Evolutionary conservation across 1,140 invertebrate genomes (phyloP).

Genomic region (Campoletis sonorensis): DNA sequence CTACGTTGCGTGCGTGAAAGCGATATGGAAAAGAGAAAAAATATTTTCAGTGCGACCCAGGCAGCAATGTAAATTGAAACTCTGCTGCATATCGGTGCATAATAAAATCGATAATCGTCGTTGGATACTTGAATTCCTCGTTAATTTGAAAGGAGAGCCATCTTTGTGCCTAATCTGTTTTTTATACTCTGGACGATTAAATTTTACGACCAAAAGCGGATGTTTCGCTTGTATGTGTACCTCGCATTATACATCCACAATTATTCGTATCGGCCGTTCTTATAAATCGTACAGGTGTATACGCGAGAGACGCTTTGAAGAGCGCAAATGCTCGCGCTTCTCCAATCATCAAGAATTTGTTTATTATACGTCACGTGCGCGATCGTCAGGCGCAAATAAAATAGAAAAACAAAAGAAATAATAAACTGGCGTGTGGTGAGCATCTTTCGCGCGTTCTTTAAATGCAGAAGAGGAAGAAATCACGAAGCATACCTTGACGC

Average conservation of each 20-base stretch:
- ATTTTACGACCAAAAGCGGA: background rate
- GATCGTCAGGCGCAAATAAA: background rate
- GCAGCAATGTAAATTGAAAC: background rate
- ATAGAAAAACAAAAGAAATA: background rate
- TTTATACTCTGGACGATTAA: background rate
- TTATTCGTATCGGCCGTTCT: background rate
- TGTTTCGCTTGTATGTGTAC: background rate
- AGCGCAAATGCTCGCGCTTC: background rate
- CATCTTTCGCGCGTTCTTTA: background rate
- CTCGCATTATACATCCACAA: background rate
- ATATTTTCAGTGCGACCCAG: background rate
- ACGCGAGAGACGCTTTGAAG: background rate
- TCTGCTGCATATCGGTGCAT: background rate
- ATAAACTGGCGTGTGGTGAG: background rate
- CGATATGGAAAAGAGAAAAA: background rate
- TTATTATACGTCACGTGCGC: background rate
- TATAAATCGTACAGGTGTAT: background rate
- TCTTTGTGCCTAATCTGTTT: background rate
- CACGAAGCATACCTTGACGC: slow-evolving; percentile 5
- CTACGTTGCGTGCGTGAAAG: too few species aligned
- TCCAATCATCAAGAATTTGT: background rate
- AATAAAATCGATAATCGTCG: background rate
- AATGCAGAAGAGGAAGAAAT: slow-evolving; percentile 6
- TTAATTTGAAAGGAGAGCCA: background rate
- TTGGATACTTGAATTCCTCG: background rate